Base-by-base conservation (phyloP, 2,797 vertebrate species). In the Galagoides demidoff region DNA sequence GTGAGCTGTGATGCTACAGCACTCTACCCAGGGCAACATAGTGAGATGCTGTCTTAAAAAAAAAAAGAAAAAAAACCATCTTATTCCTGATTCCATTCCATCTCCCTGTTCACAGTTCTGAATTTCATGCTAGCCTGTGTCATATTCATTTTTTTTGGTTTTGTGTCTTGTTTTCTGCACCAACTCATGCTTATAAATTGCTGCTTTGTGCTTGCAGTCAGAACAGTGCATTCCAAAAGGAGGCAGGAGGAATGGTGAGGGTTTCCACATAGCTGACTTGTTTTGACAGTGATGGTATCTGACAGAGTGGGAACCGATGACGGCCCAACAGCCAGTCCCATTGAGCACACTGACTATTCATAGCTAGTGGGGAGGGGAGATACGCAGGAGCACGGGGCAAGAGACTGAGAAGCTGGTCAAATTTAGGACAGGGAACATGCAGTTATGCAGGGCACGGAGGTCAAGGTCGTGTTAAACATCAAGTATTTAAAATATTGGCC, bases 281-380 rank as follows among this genome's bases (percentile, higher is more conserved):
- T 95, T 96, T 97, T 94, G 97, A 95, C 90, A 89, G 87, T 70
- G 85, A 66, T 94, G 94, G 89, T 92, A 95, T 96, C 94, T 96
- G 94, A 85, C 25, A 39, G 92, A 95, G 94, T 89, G 92, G 94
- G 93, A 87, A 92, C 79, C 61, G 76, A 96, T 71, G 63, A 57
- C 9, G 63, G 94, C 91, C 79, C 61, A n/a, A 90, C 64, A 95
- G 92, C 77, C 88, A 29, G 76, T 1, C 64, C 81, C 66, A 70
- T 29, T 90, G 96, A 93, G 17, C 63, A 59, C 84, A 77, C 71
- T 11, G 77, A 74, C 89, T 89, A 71, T 83, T 97, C 95, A 90
- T 45, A 84, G 92, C 79, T 84, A 8, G 73, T 1, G 37, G 92
- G 79, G 84, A 0, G 1, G 68, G 34, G 61, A 70, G 76, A 9